Evolutionary conservation across 2,113 vertebrate species (phyloP).

Genomic region (Circaetus gallicus): DNA sequence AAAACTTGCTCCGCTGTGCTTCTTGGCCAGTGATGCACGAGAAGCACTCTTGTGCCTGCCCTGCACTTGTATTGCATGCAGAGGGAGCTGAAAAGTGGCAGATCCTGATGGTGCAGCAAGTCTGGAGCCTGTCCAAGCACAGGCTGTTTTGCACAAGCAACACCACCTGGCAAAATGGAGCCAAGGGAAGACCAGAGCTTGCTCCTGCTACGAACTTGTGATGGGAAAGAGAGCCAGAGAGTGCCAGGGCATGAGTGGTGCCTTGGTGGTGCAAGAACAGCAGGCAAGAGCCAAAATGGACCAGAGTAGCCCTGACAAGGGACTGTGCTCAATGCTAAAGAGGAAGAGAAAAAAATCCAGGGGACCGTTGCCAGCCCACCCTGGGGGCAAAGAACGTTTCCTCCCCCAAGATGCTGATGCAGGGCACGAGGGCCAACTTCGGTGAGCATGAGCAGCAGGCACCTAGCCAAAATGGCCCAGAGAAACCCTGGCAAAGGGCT

Average conservation of each 20-base stretch:
- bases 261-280: background rate
- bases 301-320: background rate
- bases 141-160: background rate
- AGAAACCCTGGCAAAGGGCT: background rate
- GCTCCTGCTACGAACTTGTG: background rate
- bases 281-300: background rate
- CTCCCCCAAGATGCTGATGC: rapidly evolving
- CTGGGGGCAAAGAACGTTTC: background rate
- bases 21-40: background rate
- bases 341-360: background rate
- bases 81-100: background rate
- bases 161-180: background rate
- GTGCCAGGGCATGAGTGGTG: background rate
- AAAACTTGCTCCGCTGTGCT: rapidly evolving
- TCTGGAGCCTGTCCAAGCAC: background rate
- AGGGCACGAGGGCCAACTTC: background rate
- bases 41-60: rapidly evolving
- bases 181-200: background rate
- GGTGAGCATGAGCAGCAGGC: background rate
- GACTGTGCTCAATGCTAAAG: background rate
- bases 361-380: background rate
- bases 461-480: background rate
- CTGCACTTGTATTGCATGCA: background rate
- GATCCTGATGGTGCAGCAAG: background rate
- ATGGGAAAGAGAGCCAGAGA: background rate